Evolutionary conservation across 92 coral and sea anemone genomes (phyloP), one percentile per base, ranked within the genome.

Genomic region (Porites rus): DNA sequence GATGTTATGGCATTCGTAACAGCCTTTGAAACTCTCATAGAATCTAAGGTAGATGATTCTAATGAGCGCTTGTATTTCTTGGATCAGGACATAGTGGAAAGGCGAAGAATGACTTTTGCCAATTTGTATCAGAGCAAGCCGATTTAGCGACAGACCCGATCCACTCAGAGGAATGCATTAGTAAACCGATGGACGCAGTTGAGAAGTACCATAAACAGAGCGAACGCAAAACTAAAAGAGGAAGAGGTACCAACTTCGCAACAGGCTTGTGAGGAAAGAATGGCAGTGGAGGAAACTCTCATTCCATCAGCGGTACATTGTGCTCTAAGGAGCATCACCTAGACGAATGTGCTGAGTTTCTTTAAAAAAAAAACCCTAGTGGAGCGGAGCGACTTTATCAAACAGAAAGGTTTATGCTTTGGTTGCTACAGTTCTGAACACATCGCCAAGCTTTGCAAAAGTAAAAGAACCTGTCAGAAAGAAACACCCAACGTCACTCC

Each of bases 401-500:
- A 73, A 21, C 67, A 78, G 56, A 88, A 92, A 19, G 82, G 85
- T 14, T 58, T 90, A 64, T 93, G 93, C 62, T 93, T 81, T 79
- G 87, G 93, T 16, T 94, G 93, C 78, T 78, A 79, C 24, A 61
- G 85, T 18, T 74, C n/a, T 13, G 72, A 69, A 18, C 98, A 94
- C 69, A 78, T 94, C 10, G 89, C 82, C 93, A 28, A 28, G 31
- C 0, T 28, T 28, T 28, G 31, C 31, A 92, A 80, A 64, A 72
- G 74, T 89, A 78, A 3, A 25, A 67, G 2, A 67, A 21, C 72
- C 9, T 67, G 72, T 7, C 10, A 21, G 72, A 82, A 90, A 90
- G 89, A 80, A 76, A 56, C 95, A 94, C 58, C 93, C 97, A 10
- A 86, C 98, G 1, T 79, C 93, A 51, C 72, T 94, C 28, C 95